Evolutionary conservation across 2,888 invertebrate genomes (phyloP).

Genomic region (Archaeoteleia sp.): DNA sequence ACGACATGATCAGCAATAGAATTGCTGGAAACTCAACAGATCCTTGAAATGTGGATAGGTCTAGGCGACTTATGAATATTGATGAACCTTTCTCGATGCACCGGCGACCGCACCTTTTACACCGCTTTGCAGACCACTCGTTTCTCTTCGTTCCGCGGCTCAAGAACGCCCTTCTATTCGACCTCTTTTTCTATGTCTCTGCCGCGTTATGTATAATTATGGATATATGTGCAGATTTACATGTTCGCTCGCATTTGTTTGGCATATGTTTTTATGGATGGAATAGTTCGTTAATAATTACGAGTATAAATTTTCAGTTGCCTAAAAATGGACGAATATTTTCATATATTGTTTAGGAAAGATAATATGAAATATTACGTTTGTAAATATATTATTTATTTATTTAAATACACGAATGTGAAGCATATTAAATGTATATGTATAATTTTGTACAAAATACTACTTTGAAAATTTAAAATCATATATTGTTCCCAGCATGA

Average conservation of each 20-base stretch:
- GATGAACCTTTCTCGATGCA: slow-evolving; percentile 71
- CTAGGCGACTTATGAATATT: slow-evolving; percentile 72
- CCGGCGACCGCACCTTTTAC: slow-evolving; percentile 60
- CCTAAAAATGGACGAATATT: no score
- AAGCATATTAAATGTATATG: no score
- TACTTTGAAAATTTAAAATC: no score
- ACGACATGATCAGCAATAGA: slow-evolving; percentile 1
- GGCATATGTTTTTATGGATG: no score
- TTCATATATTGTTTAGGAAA: no score
- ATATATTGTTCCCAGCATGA: no score
- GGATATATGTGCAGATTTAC: slow-evolving; percentile 22
- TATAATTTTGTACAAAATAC: no score
- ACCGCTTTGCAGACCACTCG: slow-evolving; percentile 45
- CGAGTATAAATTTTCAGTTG: no score
- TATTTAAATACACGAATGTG: no score
- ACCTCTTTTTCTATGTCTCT: slow-evolving; percentile 40
- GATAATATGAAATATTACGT: no score
- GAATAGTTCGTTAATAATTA: no score
- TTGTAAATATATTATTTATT: no score
- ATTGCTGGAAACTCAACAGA: slow-evolving; percentile 58
- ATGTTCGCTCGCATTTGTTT: slow-evolving; percentile 3
- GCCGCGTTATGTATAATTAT: slow-evolving; percentile 23
- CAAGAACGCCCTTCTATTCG: slow-evolving; percentile 46
- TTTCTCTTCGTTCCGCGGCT: slow-evolving; percentile 40
- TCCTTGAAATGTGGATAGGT: slow-evolving; percentile 68